Evolutionary conservation across 2,888 invertebrate species (phyloP).

Genomic region (Leucoptera coffeella): DNA sequence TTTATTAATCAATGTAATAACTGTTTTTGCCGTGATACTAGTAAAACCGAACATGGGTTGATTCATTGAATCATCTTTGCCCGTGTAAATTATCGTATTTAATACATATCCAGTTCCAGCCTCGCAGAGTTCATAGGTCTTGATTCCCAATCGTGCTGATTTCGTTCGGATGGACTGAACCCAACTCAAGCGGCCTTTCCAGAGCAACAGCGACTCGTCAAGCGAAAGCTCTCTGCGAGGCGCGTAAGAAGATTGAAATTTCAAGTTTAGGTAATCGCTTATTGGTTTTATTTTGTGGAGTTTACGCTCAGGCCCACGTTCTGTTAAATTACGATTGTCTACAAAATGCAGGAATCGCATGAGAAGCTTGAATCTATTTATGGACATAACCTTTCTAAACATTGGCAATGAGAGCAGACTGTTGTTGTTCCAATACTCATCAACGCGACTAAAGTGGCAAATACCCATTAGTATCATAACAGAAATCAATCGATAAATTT

Average conservation of each 20-base stretch:
- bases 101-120: slow-evolving; percentile 7
- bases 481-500: slow-evolving; percentile 1
- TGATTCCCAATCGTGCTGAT: slow-evolving; percentile 11
- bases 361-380: not conserved
- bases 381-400: not conserved
- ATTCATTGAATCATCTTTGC: slow-evolving; percentile 2
- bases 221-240: not conserved
- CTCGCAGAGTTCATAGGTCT: slow-evolving; percentile 12
- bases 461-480: not conserved
- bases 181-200: slow-evolving; percentile 10
- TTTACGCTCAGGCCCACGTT: slow-evolving; percentile 2
- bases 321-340: slow-evolving; percentile 4
- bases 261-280: slow-evolving; percentile 5
- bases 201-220: slow-evolving; percentile 10
- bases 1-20: slow-evolving; percentile 6
- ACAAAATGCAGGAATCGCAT: slow-evolving; percentile 7
- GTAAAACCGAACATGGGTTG: slow-evolving; percentile 2
- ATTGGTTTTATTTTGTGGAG: slow-evolving; percentile 6
- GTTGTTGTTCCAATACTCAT: slow-evolving; percentile 1
- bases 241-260: slow-evolving; percentile 4
- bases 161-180: slow-evolving; percentile 12
- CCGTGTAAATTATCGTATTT: slow-evolving; percentile 5
- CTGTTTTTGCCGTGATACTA: slow-evolving; percentile 7
- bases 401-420: not conserved
- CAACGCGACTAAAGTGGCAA: not conserved